Percentiles rank a stretch among this genome's conserved stretches.
These are phyloP conservation scores for Hydropsyche betteni DNA, from an alignment of 2,888 invertebrate species.

Conservation along the genomic window DNA sequence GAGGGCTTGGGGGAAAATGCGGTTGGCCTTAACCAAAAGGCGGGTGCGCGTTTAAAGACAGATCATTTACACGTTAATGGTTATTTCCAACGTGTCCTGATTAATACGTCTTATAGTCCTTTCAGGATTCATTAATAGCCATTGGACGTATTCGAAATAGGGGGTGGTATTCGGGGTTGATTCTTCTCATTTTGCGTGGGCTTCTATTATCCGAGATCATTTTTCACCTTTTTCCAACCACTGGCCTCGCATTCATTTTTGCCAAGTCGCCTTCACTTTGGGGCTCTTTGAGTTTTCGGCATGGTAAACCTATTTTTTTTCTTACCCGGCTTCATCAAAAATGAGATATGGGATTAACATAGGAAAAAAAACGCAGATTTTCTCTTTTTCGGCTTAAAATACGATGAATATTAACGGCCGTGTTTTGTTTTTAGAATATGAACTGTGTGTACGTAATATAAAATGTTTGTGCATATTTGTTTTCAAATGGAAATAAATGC, in stretches of 20 bases:
- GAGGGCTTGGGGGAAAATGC: background rate
- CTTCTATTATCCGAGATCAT: constrained; percentile 16
- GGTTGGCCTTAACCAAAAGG: background rate
- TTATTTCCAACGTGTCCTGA: background rate
- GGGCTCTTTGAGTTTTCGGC: background rate
- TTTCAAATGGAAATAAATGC: no score
- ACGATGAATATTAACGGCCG: no score
- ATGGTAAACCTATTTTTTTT: constrained; percentile 11
- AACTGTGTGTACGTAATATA: no score
- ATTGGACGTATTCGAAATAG: background rate
- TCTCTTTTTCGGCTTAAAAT: background rate
- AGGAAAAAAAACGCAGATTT: constrained; percentile 7
- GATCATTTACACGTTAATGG: constrained; percentile 23
- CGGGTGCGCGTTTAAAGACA: constrained; percentile 12
- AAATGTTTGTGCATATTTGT: no score
- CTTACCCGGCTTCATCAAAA: background rate
- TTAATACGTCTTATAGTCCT: background rate
- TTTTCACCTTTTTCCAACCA: constrained; percentile 12
- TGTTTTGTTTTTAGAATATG: no score
- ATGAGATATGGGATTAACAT: constrained; percentile 19
- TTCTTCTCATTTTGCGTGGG: background rate
- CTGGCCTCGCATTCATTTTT: background rate
- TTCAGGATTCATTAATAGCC: constrained; percentile 12
- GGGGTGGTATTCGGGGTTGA: background rate
- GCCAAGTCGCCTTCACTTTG: constrained; percentile 11